These are phyloP conservation scores for Hirudo medicinalis DNA, from an alignment of 1,140 invertebrate species.

Conservation along the genomic window DNA sequence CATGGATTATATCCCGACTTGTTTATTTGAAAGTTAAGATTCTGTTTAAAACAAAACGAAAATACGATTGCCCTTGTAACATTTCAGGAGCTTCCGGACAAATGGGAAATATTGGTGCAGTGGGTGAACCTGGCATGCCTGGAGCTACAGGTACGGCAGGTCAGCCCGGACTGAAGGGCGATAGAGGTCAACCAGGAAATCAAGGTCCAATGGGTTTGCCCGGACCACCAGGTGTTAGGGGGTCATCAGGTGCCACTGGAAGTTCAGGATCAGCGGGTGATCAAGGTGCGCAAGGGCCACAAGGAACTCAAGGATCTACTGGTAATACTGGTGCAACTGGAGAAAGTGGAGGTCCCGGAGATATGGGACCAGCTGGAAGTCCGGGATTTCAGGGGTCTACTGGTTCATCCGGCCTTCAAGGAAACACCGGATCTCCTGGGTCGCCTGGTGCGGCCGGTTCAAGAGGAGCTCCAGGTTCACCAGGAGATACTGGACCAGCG, in stretches of 20 bases:
- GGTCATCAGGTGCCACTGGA: not conserved
- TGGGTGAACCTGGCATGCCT: conserved; percentile 14
- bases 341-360: not conserved
- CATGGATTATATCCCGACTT: too few relatives aligned
- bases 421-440: conserved; percentile 8
- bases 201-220: conserved; percentile 19
- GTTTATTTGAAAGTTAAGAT: too few relatives aligned
- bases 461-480: not conserved
- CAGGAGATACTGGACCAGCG: not conserved
- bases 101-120: not conserved
- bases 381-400: not conserved
- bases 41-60: not conserved
- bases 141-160: conserved; percentile 17
- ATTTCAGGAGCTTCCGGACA: conserved; percentile 6
- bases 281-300: conserved; percentile 13
- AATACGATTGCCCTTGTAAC: not conserved
- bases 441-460: not conserved
- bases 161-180: conserved; percentile 21
- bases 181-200: conserved; percentile 30
- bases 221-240: conserved; percentile 16
- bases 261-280: conserved; percentile 18
- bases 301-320: conserved; percentile 15
- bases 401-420: not conserved
- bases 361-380: conserved; percentile 9
- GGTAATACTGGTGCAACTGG: conserved; percentile 12